These are phyloP conservation scores for Spisula subtruncata DNA, from an alignment of 2,888 invertebrate species.

Conservation along the genomic window DNA sequence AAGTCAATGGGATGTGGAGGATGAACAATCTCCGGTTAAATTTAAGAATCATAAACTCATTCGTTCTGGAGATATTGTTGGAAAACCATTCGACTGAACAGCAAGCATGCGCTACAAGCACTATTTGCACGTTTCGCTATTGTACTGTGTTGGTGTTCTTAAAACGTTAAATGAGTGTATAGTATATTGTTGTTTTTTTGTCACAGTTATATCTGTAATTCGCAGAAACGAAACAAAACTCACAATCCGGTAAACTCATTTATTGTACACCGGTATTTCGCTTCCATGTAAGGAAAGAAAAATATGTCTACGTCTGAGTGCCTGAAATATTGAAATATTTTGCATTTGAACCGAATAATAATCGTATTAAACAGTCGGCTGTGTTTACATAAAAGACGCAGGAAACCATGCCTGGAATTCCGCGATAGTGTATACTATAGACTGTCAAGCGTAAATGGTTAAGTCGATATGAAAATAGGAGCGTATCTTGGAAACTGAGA, in stretches of 20 bases:
- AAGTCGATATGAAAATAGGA: background rate
- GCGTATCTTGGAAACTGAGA: background rate
- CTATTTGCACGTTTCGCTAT: too few species aligned
- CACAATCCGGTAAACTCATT: background rate
- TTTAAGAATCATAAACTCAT: too few species aligned
- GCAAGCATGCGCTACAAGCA: too few species aligned
- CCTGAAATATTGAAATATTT: background rate
- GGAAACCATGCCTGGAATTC: background rate
- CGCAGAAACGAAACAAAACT: background rate
- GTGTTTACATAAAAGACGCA: background rate
- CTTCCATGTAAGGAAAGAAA: background rate
- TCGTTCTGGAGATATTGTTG: too few species aligned
- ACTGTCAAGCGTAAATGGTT: background rate
- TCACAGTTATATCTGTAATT: background rate
- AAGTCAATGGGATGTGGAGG: too few species aligned
- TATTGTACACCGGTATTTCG: background rate
- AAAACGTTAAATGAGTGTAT: too few species aligned
- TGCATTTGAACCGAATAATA: background rate
- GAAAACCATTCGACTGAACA: too few species aligned
- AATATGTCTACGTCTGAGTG: background rate
- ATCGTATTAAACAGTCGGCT: background rate
- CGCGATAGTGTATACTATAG: background rate
- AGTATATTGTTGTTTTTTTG: background rate
- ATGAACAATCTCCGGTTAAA: too few species aligned
- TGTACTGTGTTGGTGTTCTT: too few species aligned